Evolutionary conservation across 2,888 invertebrate genomes (phyloP), one percentile per base, ranked within the genome.

Genomic region (Bellardia pandia): DNA sequence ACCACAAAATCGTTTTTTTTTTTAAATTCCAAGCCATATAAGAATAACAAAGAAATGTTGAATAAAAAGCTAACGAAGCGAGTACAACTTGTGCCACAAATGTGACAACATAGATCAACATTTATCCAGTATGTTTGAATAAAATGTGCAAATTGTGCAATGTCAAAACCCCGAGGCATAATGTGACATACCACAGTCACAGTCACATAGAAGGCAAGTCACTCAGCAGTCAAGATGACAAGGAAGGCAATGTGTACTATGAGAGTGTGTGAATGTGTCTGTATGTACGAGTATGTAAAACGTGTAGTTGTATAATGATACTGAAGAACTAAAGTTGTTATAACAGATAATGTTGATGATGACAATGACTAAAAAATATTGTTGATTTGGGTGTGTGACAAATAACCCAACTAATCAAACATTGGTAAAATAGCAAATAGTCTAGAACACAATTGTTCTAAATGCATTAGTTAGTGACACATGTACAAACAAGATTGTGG

Each of bases 21-120:
- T 77, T 72, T 13, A 62, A 62, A 85, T 23, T 80, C 45, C 48
- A 81, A 78, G 71, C 37, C 60, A 84, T 62, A 66, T 16, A 53
- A 69, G 77, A 66, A 66, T 75, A 51, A 83, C 37, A 72, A 45
- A 71, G n/a, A 71, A 83, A 76, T 56, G 33, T 74, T 64, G 64
- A 69, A 77, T 37, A 87, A 85, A 85, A 85, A 85, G 81, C 78
- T 87, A 87, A 87, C 85, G 87, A 87, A 87, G 85, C 81, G 85
- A 85, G 77, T 74, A 79, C 53, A 81, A 87, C 87, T 85, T 85
- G 69, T 85, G 74, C 81, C 81, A 85, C 86, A 86, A 83, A 86
- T 82, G 86, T 80, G 80, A 86, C 86, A 80, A 77, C 72, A 79
- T 71, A 76, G 79, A 80, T 60, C 83, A 84, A 84, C 86, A 86